phyloP scores from a whole-genome alignment of 2,113 vertebrate genomes.

The Solea solea region DNA sequence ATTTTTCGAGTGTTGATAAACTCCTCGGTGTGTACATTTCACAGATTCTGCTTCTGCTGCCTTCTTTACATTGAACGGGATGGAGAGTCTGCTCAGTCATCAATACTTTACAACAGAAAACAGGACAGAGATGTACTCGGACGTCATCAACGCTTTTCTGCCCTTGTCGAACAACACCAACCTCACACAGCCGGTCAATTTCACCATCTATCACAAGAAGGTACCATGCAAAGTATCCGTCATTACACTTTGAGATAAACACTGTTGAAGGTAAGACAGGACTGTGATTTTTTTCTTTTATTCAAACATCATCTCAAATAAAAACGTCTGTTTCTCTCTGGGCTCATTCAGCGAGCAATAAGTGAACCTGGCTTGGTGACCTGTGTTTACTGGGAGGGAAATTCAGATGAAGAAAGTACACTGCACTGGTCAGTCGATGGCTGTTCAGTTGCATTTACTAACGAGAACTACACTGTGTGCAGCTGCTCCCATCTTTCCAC shows the following conservation, averaged over 20 bases:
- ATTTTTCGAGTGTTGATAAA: neutral
- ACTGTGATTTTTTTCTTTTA: too few species aligned
- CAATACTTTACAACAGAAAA: constrained; percentile 61
- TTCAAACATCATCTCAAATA: neutral
- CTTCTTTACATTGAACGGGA: constrained; percentile 60
- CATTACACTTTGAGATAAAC: neutral
- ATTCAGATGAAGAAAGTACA: neutral
- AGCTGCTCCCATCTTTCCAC: constrained; percentile 80
- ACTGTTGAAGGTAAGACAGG: neutral
- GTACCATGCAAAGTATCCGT: constrained; percentile 9
- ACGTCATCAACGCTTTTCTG: constrained; percentile 64
- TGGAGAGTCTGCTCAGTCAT: constrained; percentile 69
- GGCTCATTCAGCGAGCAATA: constrained; percentile 22
- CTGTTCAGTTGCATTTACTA: constrained; percentile 56
- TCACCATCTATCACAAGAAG: constrained; percentile 72
- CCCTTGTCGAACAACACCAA: constrained; percentile 57
- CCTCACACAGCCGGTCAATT: constrained; percentile 73
- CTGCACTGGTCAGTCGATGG: constrained; percentile 74
- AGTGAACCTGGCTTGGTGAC: constrained; percentile 53
- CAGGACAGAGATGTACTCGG: constrained; percentile 63
- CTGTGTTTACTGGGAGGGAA: constrained; percentile 80
- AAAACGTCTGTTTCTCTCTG: neutral
- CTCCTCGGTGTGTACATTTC: neutral
- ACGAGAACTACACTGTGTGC: constrained; percentile 73
- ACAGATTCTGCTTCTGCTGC: constrained; percentile 65